Conservation (phyloP, 35 echinoderm and acorn worm species). For the Chiridota heheva region DNA sequence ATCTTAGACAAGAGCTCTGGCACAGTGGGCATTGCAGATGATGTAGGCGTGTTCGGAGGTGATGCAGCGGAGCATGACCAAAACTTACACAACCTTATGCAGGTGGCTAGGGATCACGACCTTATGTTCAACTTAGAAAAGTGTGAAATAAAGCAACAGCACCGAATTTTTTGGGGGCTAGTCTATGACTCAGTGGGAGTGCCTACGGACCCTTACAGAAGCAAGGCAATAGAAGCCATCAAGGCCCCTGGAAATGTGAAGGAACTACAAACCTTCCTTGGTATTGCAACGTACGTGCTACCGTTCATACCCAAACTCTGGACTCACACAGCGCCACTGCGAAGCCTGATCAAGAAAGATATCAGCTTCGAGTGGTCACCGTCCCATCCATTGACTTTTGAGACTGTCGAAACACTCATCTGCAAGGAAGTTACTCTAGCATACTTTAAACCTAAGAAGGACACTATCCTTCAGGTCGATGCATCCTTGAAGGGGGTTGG, state of each 20-base stretch:
- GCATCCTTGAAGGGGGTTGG: conserved; percentile 41
- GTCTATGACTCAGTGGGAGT: conserved; percentile 34
- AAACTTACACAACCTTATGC: conserved; percentile 40
- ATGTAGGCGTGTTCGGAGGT: conserved; percentile 37
- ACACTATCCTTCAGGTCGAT: conserved; percentile 28
- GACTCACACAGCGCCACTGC: neutral
- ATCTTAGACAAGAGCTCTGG: conserved; percentile 39
- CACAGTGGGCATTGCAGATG: conserved; percentile 51
- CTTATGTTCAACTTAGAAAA: conserved; percentile 52
- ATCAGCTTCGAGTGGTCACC: neutral
- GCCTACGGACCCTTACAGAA: conserved; percentile 42
- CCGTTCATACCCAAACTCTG: conserved; percentile 13
- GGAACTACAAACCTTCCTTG: conserved; percentile 23
- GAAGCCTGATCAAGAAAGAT: conserved; percentile 3
- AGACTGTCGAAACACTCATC: neutral
- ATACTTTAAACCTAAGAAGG: conserved; percentile 40
- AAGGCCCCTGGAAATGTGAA: conserved; percentile 14
- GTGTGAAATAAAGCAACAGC: conserved; percentile 25
- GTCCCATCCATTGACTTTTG: neutral
- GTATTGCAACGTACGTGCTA: conserved; percentile 8
- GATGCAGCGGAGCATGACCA: conserved; percentile 42
- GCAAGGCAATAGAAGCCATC: conserved; percentile 17
- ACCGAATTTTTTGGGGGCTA: conserved; percentile 49
- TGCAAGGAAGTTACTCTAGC: conserved; percentile 7
- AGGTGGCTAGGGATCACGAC: conserved; percentile 20